Percentiles rank a stretch among this genome's conserved stretches.
phyloP scores from a whole-genome alignment of 2,113 vertebrate species.

The Egretta garzetta region DNA sequence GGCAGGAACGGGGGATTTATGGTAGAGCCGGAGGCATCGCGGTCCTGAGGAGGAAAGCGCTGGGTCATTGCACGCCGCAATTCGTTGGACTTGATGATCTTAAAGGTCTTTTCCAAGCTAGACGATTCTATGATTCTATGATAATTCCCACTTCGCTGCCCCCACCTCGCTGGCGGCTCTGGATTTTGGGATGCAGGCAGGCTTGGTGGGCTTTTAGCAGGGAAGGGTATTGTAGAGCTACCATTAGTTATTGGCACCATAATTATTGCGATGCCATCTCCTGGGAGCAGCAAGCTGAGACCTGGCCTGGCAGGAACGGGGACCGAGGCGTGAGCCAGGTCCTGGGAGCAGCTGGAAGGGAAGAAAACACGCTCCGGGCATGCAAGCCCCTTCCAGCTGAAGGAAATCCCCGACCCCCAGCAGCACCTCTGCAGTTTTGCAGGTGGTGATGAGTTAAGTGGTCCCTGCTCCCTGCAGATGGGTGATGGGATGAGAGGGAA shows the following conservation, averaged over 20 bases:
- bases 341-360: background rate
- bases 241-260: accelerated
- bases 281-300: background rate
- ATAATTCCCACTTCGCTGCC: background rate
- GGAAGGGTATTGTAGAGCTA: background rate
- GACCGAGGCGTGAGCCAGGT: accelerated
- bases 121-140: no score
- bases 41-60: background rate
- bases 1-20: background rate
- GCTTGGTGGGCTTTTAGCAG: background rate
- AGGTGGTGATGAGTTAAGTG: background rate
- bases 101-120: no score
- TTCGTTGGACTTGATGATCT: no score
- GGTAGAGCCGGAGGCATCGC: background rate
- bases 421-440: background rate
- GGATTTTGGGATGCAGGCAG: background rate
- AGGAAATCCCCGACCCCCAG: background rate
- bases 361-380: background rate
- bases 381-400: background rate
- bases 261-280: background rate
- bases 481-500: no score
- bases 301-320: background rate
- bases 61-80: accelerated
- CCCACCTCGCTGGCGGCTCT: background rate
- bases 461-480: no score